Evolutionary conservation across 2,888 invertebrate genomes (phyloP).

Genomic region (Lepidochrysops patricia): DNA sequence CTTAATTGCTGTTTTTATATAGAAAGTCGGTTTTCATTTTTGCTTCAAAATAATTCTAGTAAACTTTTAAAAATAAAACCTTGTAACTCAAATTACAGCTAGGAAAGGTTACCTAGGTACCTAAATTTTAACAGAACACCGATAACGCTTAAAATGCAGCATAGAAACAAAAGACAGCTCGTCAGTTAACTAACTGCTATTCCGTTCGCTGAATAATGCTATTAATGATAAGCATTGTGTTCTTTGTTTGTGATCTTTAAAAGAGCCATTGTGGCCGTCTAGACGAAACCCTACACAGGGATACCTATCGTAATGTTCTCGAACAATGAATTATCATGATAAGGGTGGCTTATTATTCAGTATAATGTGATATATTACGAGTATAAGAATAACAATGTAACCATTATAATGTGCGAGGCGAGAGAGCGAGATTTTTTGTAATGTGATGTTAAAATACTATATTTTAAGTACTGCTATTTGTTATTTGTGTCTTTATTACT

Average conservation of each 20-base stretch:
- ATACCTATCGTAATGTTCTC: conserved; percentile 14
- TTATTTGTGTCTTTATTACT: not conserved
- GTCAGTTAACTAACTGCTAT: not conserved
- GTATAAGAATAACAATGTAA: not conserved
- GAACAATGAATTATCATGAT: conserved; percentile 7
- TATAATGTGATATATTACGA: not conserved
- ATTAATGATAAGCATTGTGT: conserved; percentile 25
- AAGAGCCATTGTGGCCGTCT: conserved; percentile 32
- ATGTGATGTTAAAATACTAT: too few species aligned
- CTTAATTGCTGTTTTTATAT: too few species aligned
- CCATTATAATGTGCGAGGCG: not conserved
- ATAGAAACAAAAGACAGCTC: too few species aligned
- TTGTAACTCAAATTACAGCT: too few species aligned
- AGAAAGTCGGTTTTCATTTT: too few species aligned
- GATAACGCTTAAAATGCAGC: too few species aligned
- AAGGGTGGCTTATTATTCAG: not conserved
- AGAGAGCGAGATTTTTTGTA: too few species aligned
- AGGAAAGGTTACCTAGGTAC: too few species aligned
- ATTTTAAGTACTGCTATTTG: too few species aligned
- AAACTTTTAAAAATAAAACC: too few species aligned
- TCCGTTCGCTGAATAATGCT: conserved; percentile 19
- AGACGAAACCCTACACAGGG: conserved; percentile 31
- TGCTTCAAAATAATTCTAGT: too few species aligned
- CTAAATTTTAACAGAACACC: too few species aligned
- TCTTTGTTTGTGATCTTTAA: conserved; percentile 31